These are phyloP conservation scores for Mycetomoellerius zeteki DNA, from an alignment of 1,140 invertebrate genomes.

Conservation along the genomic window DNA sequence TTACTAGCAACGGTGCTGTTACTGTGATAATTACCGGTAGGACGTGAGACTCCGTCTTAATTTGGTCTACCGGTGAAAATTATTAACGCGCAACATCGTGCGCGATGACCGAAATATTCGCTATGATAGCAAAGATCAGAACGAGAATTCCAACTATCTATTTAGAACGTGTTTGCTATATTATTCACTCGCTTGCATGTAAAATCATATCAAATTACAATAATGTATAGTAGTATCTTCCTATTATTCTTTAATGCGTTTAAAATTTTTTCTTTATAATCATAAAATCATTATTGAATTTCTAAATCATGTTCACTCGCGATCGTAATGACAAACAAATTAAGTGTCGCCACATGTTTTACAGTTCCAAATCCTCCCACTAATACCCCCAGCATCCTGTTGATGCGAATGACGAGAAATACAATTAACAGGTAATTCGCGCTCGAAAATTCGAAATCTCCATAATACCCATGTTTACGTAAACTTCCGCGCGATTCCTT, in stretches of 20 bases:
- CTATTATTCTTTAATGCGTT: neutral
- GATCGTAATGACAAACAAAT: neutral
- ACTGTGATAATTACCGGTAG: conserved; percentile 80
- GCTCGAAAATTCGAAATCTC: conserved; percentile 17
- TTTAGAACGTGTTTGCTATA: neutral
- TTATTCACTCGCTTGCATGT: conserved; percentile 7
- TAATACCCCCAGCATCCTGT: conserved; percentile 14
- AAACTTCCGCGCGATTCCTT: conserved; percentile 50
- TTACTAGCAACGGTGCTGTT: conserved; percentile 77
- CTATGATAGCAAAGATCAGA: neutral
- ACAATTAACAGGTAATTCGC: conserved; percentile 51
- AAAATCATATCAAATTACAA: neutral
- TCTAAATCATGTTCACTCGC: neutral
- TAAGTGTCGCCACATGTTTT: neutral
- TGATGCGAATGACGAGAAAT: conserved; percentile 36
- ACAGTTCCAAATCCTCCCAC: neutral
- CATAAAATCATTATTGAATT: neutral
- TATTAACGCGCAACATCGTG: conserved; percentile 66
- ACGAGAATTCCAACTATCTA: neutral
- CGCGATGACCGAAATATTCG: conserved; percentile 53
- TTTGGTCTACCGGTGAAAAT: conserved; percentile 67
- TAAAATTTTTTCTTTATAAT: neutral
- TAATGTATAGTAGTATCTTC: neutral
- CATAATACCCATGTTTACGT: conserved; percentile 38
- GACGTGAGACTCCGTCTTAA: conserved; percentile 80